Percentiles rank a stretch among this genome's conserved stretches.
Conservation (phyloP, 2,113 vertebrate species). For the Hippolais icterina region DNA sequence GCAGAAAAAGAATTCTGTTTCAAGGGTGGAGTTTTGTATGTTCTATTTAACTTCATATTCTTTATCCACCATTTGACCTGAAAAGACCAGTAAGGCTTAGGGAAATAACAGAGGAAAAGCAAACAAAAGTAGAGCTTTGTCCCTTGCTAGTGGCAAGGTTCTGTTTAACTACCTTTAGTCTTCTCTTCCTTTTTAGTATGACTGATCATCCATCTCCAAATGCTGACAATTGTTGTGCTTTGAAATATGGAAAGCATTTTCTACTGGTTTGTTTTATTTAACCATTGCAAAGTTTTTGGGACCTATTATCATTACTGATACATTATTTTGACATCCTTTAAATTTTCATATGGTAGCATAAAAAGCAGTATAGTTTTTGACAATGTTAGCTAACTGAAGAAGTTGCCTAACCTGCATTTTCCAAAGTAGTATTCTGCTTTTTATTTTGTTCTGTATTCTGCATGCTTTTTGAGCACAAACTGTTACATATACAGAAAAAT, state of each 20-base stretch:
- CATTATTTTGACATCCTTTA: neutral
- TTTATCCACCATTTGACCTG: neutral
- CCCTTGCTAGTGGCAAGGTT: neutral
- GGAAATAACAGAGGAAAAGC: neutral
- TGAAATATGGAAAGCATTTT: neutral
- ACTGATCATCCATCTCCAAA: neutral
- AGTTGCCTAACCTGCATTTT: neutral
- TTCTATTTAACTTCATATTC: neutral
- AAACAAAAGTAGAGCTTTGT: neutral
- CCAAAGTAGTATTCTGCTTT: neutral
- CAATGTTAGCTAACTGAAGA: neutral
- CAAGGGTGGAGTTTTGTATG: neutral
- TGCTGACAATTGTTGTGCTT: neutral
- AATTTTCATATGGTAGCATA: neutral
- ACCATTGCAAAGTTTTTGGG: neutral
- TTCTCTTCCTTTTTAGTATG: neutral
- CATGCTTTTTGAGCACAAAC: neutral
- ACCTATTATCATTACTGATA: neutral
- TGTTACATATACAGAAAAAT: neutral
- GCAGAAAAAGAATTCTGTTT: neutral
- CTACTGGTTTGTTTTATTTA: neutral
- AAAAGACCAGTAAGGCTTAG: neutral
- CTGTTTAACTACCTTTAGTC: neutral
- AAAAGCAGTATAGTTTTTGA: neutral
- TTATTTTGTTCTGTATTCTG: neutral